Evolutionary conservation across 2,113 vertebrate genomes (phyloP).

Genomic region (Misgurnus mizolepis): DNA sequence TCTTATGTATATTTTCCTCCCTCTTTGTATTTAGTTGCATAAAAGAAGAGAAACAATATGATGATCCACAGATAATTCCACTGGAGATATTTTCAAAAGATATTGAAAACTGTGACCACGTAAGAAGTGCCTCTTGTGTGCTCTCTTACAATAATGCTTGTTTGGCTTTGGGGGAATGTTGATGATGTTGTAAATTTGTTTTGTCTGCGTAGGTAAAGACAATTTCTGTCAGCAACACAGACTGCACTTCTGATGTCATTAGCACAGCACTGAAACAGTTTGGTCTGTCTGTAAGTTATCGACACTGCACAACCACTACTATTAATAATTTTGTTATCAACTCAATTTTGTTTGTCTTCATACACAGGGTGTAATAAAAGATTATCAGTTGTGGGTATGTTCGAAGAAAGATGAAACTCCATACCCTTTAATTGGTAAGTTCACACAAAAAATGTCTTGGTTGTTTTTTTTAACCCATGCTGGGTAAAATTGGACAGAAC

Average conservation of each 20-base stretch:
- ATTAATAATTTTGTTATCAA: not conserved
- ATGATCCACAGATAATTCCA: slow-evolving; percentile 89
- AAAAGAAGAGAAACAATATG: slow-evolving; percentile 88
- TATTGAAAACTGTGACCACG: slow-evolving; percentile 87
- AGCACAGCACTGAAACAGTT: slow-evolving; percentile 86
- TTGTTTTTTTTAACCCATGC: not conserved
- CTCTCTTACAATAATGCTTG: not conserved
- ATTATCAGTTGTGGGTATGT: slow-evolving; percentile 93
- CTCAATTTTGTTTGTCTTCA: slow-evolving; percentile 21
- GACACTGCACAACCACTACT: slow-evolving; percentile 10
- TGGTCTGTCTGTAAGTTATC: slow-evolving; percentile 83
- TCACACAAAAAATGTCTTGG: not conserved
- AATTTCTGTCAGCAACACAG: slow-evolving; percentile 83
- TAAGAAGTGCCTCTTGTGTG: slow-evolving; percentile 71
- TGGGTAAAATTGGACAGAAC: too few species aligned
- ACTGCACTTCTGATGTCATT: slow-evolving; percentile 87
- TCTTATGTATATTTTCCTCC: slow-evolving; percentile 48
- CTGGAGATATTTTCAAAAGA: slow-evolving; percentile 93
- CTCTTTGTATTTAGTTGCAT: slow-evolving; percentile 79
- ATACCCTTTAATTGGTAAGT: slow-evolving; percentile 95
- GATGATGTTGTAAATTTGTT: not conserved
- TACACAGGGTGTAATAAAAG: slow-evolving; percentile 84
- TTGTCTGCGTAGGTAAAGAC: slow-evolving; percentile 83
- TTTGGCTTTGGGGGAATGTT: not conserved
- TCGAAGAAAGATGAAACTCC: slow-evolving; percentile 92